Evolutionary conservation across 2,888 invertebrate genomes (phyloP), one percentile per base, ranked within the genome.

Genomic region (Melieria crassipennis): DNA sequence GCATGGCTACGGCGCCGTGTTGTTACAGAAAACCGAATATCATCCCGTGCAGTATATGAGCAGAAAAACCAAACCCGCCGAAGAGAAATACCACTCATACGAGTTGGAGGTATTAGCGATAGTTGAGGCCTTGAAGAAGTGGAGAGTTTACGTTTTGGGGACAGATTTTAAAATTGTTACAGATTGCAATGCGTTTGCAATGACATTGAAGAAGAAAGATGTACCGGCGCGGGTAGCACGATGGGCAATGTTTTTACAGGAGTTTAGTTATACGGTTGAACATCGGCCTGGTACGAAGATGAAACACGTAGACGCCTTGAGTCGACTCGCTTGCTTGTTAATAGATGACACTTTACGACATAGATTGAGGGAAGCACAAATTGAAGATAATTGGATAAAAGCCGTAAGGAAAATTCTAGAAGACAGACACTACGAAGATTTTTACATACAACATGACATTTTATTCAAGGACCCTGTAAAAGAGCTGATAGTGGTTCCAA

Each of bases 131-230:
- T 64, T 78, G 7, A 74, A 75, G 16, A 77, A 76, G 42, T 76
- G 72, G 69, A 69, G 82, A 7, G 75, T 81, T 0, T 85, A 83
- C 71, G 60, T 84, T 6, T 52, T 83, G 16, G 16, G 16, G 1
- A 16, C 16, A 9, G 52, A 61, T 16, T 13, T 74, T 7, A 70
- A 72, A 16, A 68, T 72, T 6, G 61, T 75, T 6, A 68, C 72
- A 1, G 72, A 75, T 43, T 75, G 69, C 10, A 72, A 75, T 47
- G 72, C 70, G 10, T 74, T 74, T 30, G 55, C 68, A 11, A 47
- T 64, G 64, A 75, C 71, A 9, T 65, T 75, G 64, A 43, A 65
- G 42, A 75, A 75, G 73, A 75, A 75, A 74, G 73, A 75, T 50
- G 58, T 73, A 1, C 70, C 70, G 0, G 46, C 58, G 3, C 55